phyloP scores from a whole-genome alignment of 1,140 invertebrate genomes.

The Drosophila leontia region DNA sequence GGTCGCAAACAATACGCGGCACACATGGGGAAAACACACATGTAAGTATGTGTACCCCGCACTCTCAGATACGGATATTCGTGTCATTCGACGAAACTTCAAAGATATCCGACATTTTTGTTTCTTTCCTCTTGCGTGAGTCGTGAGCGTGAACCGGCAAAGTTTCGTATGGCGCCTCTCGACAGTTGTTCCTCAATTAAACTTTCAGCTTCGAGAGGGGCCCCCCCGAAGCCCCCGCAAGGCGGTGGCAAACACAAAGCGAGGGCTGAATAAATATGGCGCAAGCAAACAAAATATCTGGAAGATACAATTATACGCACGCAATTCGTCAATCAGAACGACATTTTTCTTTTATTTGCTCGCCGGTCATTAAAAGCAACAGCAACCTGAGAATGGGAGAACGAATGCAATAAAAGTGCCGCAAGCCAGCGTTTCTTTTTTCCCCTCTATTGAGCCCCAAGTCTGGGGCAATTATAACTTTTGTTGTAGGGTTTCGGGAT shows the following conservation, averaged over 20 bases:
- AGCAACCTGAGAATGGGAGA: conserved; percentile 58
- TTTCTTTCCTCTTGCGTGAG: conserved; percentile 69
- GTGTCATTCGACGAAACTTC: conserved; percentile 49
- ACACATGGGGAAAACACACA: conserved; percentile 16
- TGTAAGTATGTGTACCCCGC: not conserved
- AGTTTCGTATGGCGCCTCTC: conserved; percentile 67
- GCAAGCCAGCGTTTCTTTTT: conserved; percentile 70
- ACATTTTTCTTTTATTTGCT: conserved; percentile 84
- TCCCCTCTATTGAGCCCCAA: not conserved
- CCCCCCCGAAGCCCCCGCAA: conserved; percentile 12
- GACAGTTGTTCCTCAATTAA: conserved; percentile 82
- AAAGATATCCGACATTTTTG: conserved; percentile 79
- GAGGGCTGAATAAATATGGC: conserved; percentile 54
- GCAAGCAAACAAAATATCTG: conserved; percentile 80
- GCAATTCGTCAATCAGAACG: conserved; percentile 84
- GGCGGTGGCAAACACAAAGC: conserved; percentile 30
- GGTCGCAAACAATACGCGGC: conserved; percentile 47
- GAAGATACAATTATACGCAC: conserved; percentile 85
- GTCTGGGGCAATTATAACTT: conserved; percentile 55
- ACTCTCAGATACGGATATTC: conserved; percentile 25
- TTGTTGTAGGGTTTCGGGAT: conserved; percentile 37
- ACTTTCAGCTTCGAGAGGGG: conserved; percentile 43
- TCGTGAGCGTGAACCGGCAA: conserved; percentile 43
- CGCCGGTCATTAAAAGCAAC: conserved; percentile 69
- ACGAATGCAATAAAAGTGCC: conserved; percentile 77